Evolutionary conservation across 2,797 vertebrate species (phyloP), one percentile per base, ranked within the genome.

Genomic region (Lepus oiostolus): DNA sequence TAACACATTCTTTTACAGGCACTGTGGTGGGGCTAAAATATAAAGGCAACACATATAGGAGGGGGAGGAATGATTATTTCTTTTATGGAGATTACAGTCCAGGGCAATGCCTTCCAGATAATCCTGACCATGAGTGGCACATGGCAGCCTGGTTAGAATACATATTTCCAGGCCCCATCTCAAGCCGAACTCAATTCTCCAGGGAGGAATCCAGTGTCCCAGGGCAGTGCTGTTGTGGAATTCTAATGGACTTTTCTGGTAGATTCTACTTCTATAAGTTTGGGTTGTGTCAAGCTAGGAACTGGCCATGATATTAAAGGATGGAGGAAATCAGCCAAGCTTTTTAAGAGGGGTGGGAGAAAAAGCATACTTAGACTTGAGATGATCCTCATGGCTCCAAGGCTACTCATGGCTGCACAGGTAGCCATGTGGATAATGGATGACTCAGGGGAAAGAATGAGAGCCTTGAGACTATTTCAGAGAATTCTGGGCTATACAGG

Each of bases 231-330:
- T 72, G 67, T 22, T 21, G 38, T 28, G n/a, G 32, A 32, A n/a
- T 62, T 92, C 86, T 85, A 9, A 50, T 68, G 6, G 71, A 71
- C 11, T 74, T 93, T 85, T 85, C 52, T 63, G 50, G 30, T 72
- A 62, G 63, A 72, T 85, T 93, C 42, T 30, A 4, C 28, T 50
- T 87, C 63, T 52, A 0, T 62, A 81, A 8, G 22, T 90, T 35
- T 90, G 24, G 50, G 50, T 12, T 63, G 10, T 3, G 9, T 58
- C 14, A 16, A 30, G 60, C 47, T 71, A 88, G 67, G 68, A 84
- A 35, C 38, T 79, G 42, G 71, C 50, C 22, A 3, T 52, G 28
- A 47, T 19, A 28, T 54, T 85, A 72, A 82, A 13, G 26, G 75
- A 47, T 77, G 47, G 62, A 91, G 35, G 35, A 80, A 30, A 9